Evolutionary conservation across 2,888 invertebrate species (phyloP).

Genomic region (Caenorhabditis sp.): DNA sequence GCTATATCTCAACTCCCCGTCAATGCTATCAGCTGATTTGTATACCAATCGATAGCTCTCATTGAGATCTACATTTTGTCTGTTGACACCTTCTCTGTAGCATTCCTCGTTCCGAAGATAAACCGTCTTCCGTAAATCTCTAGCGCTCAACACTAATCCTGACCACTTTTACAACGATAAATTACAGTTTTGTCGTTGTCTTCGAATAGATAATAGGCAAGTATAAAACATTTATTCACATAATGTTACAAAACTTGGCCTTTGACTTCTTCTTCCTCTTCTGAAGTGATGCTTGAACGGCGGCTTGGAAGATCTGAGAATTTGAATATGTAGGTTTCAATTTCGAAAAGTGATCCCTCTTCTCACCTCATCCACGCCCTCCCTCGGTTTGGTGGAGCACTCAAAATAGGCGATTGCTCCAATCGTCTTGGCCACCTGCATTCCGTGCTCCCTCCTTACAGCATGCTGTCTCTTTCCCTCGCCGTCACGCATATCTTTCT

Average conservation of each 20-base stretch:
- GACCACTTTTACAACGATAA: too few species aligned
- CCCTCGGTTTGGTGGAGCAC: constrained; percentile 99
- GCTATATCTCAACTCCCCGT: too few species aligned
- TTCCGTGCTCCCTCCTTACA: constrained; percentile 96
- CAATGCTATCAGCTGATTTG: too few species aligned
- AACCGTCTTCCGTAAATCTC: too few species aligned
- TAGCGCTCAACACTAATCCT: too few species aligned
- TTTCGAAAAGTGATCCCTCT: neutral
- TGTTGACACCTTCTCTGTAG: too few species aligned
- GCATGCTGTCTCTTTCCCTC: constrained; percentile 96
- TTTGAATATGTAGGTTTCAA: too few species aligned
- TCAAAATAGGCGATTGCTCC: constrained; percentile 98
- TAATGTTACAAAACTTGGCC: constrained; percentile 1
- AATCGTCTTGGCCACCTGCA: constrained; percentile 98
- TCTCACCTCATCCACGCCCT: constrained; percentile 85
- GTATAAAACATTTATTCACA: neutral
- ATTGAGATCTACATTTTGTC: too few species aligned
- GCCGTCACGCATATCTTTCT: constrained; percentile 88
- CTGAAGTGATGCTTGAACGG: neutral
- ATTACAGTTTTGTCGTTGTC: too few species aligned
- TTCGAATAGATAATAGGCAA: too few species aligned
- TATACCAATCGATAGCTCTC: too few species aligned
- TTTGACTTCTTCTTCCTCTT: constrained; percentile 17
- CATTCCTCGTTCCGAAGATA: too few species aligned
- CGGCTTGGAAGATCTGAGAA: constrained; percentile 18